phyloP scores from a whole-genome alignment of 2,113 vertebrate genomes.

The Tychaedon coryphoeus region DNA sequence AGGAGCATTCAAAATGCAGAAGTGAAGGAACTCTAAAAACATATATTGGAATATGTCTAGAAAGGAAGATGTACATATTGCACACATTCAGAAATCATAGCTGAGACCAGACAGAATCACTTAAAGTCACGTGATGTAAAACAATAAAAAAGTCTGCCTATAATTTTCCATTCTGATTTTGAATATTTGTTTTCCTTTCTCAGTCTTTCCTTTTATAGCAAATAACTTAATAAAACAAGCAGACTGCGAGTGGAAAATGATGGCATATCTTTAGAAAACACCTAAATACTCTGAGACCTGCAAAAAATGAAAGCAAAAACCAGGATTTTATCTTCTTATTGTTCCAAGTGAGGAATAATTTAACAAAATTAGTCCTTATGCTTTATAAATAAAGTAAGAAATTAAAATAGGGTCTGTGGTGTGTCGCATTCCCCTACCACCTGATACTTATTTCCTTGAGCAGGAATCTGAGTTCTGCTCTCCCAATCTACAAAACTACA shows the following conservation, averaged over 20 bases:
- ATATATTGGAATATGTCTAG: background rate
- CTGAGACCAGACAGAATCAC: background rate
- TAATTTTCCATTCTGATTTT: too few species aligned
- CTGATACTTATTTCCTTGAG: background rate
- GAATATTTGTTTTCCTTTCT: too few species aligned
- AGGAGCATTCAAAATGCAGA: background rate
- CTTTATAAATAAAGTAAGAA: background rate
- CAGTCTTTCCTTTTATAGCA: too few species aligned
- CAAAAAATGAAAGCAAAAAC: background rate
- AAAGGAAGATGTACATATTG: background rate
- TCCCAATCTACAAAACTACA: background rate
- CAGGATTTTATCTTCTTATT: background rate
- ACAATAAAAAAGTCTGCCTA: too few species aligned
- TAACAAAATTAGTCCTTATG: background rate
- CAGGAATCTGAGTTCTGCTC: background rate
- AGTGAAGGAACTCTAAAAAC: background rate
- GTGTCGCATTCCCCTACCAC: rapidly evolving
- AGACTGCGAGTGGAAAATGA: too few species aligned
- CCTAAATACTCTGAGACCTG: too few species aligned
- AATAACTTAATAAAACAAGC: too few species aligned
- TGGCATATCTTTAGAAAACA: too few species aligned
- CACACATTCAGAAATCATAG: background rate
- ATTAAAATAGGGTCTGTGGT: background rate
- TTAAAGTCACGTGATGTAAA: too few species aligned
- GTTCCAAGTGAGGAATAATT: background rate